phyloP scores from a whole-genome alignment of 1,140 invertebrate species.

The Archivesica marissinica region DNA sequence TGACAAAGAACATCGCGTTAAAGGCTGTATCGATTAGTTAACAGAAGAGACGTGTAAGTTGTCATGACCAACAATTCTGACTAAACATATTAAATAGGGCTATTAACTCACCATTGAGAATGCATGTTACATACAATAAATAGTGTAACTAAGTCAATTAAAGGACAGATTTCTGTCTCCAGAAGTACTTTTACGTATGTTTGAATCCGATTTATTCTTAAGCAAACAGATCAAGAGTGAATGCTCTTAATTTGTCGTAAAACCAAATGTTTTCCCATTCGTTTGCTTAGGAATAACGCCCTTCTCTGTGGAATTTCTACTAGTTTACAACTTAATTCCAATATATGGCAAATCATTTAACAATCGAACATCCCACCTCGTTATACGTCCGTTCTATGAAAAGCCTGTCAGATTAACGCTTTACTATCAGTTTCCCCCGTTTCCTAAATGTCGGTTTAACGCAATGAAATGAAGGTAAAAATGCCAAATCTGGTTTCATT shows the following conservation, averaged over 20 bases:
- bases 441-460: slow-evolving; percentile 48
- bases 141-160: no score
- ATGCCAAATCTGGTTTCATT: slow-evolving; percentile 44
- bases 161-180: background rate
- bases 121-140: no score
- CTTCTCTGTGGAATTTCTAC: slow-evolving; percentile 30
- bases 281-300: slow-evolving; percentile 34
- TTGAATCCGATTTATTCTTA: slow-evolving; percentile 11
- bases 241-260: slow-evolving; percentile 26
- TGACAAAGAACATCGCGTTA: no score
- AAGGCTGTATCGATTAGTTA: no score
- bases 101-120: no score
- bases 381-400: slow-evolving; percentile 20
- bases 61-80: no score
- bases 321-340: slow-evolving; percentile 30
- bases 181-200: background rate
- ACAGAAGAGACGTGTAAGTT: no score
- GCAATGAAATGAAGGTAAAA: slow-evolving; percentile 57
- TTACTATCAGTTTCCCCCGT: slow-evolving; percentile 26
- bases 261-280: slow-evolving; percentile 17
- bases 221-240: slow-evolving; percentile 10
- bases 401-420: slow-evolving; percentile 41
- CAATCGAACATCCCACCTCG: slow-evolving; percentile 35
- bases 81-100: no score
- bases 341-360: slow-evolving; percentile 37